A percentile compares a stretch with the other conserved stretches of the same genome.
phyloP scores from a whole-genome alignment of 2,888 invertebrate species.

The Silvanus unidentatus region DNA sequence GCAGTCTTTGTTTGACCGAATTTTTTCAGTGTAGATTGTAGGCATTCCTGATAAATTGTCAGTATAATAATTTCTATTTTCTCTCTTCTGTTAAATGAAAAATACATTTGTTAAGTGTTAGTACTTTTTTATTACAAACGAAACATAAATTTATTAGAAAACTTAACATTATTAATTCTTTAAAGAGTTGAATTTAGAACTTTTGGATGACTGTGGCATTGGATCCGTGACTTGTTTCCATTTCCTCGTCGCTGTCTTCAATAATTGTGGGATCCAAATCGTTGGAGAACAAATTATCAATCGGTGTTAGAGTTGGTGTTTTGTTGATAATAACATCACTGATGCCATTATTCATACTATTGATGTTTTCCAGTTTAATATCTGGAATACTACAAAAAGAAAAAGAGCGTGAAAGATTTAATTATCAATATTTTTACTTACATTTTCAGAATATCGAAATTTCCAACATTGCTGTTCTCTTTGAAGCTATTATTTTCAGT shows the following conservation, averaged over 20 bases:
- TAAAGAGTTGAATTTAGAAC: neutral
- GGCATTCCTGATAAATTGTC: neutral
- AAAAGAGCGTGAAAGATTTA: conserved; percentile 17
- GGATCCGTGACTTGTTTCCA: conserved; percentile 12
- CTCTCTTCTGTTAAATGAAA: too few species aligned
- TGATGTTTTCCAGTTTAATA: conserved; percentile 27
- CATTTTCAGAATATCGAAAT: conserved; percentile 36
- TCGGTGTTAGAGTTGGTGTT: conserved; percentile 32
- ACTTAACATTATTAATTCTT: neutral
- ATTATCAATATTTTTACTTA: conserved; percentile 33
- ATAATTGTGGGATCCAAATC: conserved; percentile 32
- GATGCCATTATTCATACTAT: conserved; percentile 34
- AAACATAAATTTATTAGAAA: neutral
- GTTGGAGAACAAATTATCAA: conserved; percentile 37
- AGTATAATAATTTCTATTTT: neutral
- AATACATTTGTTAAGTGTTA: too few species aligned
- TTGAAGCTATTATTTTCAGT: conserved; percentile 36
- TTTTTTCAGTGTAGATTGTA: neutral
- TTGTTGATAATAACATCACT: conserved; percentile 37
- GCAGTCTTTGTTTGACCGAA: neutral
- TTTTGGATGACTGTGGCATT: conserved; percentile 6
- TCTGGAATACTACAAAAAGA: conserved; percentile 33
- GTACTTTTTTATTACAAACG: too few species aligned
- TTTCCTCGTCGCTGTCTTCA: conserved; percentile 29
- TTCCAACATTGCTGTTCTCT: conserved; percentile 20